Evolutionary conservation across 2,113 vertebrate genomes (phyloP).

Genomic region (Vulpes vulpes): DNA sequence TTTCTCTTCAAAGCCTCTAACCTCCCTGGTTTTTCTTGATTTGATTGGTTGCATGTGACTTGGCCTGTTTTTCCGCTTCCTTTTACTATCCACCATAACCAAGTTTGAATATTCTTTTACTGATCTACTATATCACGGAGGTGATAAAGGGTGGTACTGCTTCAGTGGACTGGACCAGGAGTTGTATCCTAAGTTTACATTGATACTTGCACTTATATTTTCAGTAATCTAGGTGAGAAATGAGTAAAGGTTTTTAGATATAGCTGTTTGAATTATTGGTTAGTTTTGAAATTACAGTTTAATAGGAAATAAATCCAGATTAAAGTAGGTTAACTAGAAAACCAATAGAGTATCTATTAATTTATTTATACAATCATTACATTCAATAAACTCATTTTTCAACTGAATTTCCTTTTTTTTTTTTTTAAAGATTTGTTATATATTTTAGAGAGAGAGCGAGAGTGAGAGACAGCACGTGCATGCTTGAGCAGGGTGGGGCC

Average conservation of each 20-base stretch:
- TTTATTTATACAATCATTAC: neutral
- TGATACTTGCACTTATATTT: neutral
- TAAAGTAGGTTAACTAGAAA: neutral
- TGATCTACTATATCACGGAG: neutral
- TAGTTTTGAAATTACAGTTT: neutral
- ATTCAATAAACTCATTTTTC: conserved; percentile 14
- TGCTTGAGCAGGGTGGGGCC: no score
- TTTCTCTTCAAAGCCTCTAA: neutral
- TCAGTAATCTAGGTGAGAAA: neutral
- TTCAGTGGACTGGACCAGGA: neutral
- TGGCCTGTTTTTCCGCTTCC: neutral
- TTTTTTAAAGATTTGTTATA: neutral
- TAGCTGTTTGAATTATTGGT: neutral
- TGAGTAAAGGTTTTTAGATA: neutral
- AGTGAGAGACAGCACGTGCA: neutral
- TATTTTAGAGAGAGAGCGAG: neutral
- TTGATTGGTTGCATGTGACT: neutral
- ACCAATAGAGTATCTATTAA: neutral
- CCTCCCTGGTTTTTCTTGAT: neutral
- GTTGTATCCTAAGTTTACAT: neutral
- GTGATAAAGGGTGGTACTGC: neutral
- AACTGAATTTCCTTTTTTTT: neutral
- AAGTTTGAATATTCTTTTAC: neutral
- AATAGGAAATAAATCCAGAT: neutral
- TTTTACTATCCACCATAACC: neutral